phyloP scores from a whole-genome alignment of 2,888 invertebrate genomes.

The Leptopterna dolabrata region DNA sequence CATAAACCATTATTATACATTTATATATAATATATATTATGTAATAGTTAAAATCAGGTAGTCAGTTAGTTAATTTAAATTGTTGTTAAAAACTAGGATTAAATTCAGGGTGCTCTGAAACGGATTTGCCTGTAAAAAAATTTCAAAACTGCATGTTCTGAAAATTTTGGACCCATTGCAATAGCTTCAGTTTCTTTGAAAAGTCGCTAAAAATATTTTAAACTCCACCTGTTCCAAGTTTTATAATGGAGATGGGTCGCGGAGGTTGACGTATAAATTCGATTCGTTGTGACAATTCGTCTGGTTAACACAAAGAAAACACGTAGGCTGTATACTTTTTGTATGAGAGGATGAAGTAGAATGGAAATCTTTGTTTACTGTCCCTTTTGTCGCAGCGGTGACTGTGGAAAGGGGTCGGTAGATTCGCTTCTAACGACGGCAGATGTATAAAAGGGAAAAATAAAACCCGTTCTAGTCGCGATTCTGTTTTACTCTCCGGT shows the following conservation, averaged over 20 bases:
- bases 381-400: not conserved
- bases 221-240: too few relatives aligned
- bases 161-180: too few relatives aligned
- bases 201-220: too few relatives aligned
- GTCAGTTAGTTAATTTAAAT: too few relatives aligned
- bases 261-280: not conserved
- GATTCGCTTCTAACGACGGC: not conserved
- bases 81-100: too few relatives aligned
- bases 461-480: not conserved
- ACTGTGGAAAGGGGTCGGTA: not conserved
- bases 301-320: not conserved
- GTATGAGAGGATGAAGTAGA: not conserved
- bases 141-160: too few relatives aligned
- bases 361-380: constrained; percentile 3
- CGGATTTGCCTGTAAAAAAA: too few relatives aligned
- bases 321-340: not conserved
- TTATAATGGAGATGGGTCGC: not conserved
- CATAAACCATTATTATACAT: too few relatives aligned
- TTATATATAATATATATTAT: too few relatives aligned
- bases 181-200: too few relatives aligned
- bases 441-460: not conserved
- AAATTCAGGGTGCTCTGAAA: too few relatives aligned
- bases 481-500: not conserved
- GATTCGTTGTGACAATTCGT: not conserved
- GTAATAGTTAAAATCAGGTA: too few relatives aligned